Evolutionary conservation across 2,797 vertebrate species (phyloP), one percentile per base, ranked within the genome.

Genomic region (Bradypodion pumilum): DNA sequence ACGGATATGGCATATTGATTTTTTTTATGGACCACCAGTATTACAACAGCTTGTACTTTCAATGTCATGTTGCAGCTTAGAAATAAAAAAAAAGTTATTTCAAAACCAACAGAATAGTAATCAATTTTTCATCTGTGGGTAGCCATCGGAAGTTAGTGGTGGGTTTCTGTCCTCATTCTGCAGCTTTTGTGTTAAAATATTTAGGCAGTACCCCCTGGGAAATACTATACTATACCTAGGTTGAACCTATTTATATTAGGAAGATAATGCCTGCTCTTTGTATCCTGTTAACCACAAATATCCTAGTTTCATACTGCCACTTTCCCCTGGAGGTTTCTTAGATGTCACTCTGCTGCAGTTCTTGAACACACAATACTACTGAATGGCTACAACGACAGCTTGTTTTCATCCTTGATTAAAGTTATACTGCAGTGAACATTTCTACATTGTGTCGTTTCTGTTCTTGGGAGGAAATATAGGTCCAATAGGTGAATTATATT

Each of bases 231-330:
- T 89, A 87, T 86, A 87, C 75, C 66, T 90, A 86, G 86, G 89
- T 75, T 91, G 89, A 91, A 90, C 77, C 89, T 94, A 90, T 93
- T 95, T 94, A 94, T 88, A 88, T 91, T 82, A 82, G 86, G 91
- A 95, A 95, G 87, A 80, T 84, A 90, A 94, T 94, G 85, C 91
- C 86, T 5, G 27, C 25, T 91, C 90, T 94, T 91, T 88, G 87
- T 87, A 77, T 90, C 81, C 75, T 89, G 83, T 91, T 90, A 91
- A 87, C 81, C 91, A 88, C 90, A 93, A 93, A 91, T n/a, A 89
- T 91, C 86, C 81, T 90, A 10, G 23, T 82, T 84, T 91, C 82
- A 52, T 63, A 80, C 82, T 92, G 74, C 89, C 88, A 82, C 25
- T 85, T 91, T 69, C 86, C 92, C 60, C 82, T 35, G 70, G 83